These are phyloP conservation scores for Conistra vaccinii DNA, from an alignment of 2,888 invertebrate genomes.

Conservation along the genomic window DNA sequence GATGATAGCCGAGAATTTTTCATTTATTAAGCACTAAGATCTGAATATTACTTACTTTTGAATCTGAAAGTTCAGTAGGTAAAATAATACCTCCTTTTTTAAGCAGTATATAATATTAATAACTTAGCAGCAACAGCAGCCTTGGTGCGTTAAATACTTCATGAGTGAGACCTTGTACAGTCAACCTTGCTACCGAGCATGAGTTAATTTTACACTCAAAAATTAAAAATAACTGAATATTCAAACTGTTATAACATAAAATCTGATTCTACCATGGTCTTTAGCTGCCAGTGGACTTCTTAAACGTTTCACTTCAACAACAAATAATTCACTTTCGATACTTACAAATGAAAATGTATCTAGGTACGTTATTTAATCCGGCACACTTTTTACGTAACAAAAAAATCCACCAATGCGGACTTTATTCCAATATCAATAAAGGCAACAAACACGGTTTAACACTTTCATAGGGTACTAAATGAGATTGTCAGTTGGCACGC, in stretches of 20 bases:
- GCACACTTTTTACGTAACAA: not conserved
- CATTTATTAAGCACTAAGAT: conserved; percentile 19
- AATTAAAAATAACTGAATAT: no score
- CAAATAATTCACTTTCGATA: conserved; percentile 46
- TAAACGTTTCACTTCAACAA: conserved; percentile 1
- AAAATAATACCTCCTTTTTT: not conserved
- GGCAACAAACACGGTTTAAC: not conserved
- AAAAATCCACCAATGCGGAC: conserved; percentile 2
- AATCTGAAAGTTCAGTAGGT: not conserved
- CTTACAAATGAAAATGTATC: conserved; percentile 34
- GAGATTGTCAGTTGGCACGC: conserved; percentile 40
- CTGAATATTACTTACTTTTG: not conserved
- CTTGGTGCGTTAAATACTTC: not conserved
- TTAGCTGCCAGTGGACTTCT: not conserved
- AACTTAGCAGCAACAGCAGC: not conserved
- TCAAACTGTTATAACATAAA: no score
- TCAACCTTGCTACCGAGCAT: not conserved
- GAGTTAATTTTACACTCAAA: not conserved
- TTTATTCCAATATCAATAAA: conserved; percentile 10
- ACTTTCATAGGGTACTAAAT: not conserved
- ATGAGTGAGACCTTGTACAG: not conserved
- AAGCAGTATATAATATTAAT: not conserved
- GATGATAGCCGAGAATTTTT: conserved; percentile 34
- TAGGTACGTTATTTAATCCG: conserved; percentile 12
- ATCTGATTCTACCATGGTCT: not conserved